A percentile compares a stretch with the other conserved stretches of the same genome.
Conservation (phyloP, 2,113 vertebrate genomes). For the Pipa parva region DNA sequence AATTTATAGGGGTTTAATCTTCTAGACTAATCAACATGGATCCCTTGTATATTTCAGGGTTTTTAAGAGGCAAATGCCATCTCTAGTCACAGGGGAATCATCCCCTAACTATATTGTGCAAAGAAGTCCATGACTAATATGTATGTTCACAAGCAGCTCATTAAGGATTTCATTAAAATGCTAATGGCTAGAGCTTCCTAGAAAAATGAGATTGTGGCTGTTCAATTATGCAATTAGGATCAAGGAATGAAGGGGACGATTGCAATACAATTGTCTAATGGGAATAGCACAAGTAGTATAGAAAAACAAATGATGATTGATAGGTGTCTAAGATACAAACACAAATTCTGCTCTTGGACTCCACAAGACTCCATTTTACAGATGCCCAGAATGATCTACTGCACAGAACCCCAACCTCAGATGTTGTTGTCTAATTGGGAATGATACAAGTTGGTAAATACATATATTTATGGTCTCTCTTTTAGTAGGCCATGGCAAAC, state of each 20-base stretch:
- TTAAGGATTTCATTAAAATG: constrained; percentile 82
- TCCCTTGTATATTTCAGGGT: constrained; percentile 18
- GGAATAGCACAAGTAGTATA: constrained; percentile 62
- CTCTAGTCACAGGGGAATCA: constrained; percentile 7
- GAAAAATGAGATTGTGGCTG: constrained; percentile 72
- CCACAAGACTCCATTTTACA: too few relatives aligned
- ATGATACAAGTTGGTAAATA: too few relatives aligned
- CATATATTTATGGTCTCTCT: too few relatives aligned
- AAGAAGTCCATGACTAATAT: constrained; percentile 20
- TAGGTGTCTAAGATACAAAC: background rate
- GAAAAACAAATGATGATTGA: constrained; percentile 14
- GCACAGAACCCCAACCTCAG: too few relatives aligned
- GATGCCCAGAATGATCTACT: too few relatives aligned
- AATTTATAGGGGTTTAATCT: constrained; percentile 15
- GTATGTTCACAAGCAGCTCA: constrained; percentile 52
- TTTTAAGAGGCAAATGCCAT: constrained; percentile 9
- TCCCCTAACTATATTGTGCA: constrained; percentile 13
- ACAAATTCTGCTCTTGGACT: background rate
- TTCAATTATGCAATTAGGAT: constrained; percentile 77
- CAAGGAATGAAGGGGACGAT: constrained; percentile 68
- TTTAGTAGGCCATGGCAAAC: too few relatives aligned
- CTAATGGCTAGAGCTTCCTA: constrained; percentile 77
- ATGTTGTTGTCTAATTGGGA: too few relatives aligned
- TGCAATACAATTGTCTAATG: constrained; percentile 70
- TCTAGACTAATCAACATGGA: background rate